Base-by-base conservation (phyloP, 1,140 invertebrate genomes). In the Steinernema feltiae region DNA sequence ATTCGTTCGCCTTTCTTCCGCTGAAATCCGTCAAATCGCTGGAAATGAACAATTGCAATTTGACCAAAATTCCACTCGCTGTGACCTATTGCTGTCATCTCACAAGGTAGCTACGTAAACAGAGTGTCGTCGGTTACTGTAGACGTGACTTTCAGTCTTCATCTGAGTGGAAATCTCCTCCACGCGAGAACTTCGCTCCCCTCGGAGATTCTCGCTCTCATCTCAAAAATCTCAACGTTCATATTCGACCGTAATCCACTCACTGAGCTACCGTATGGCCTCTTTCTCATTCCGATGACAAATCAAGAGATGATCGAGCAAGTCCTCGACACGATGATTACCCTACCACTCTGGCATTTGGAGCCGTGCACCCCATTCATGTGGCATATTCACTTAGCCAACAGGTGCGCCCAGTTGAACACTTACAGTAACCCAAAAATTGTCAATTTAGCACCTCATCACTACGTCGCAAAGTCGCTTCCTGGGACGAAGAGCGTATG, bases 281-380 rank as follows among this genome's bases (percentile, higher is more conserved):
- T 63, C 7, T 63, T 63, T 21, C 53, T 63, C 7, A 63, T 63
- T 27, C 53, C 53, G 12, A 3, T 63, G 53, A 21, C 53, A 3
- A 63, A 63, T 27, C 53, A 63, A 27, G 53, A 63, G 24, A 63
- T 63, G 53, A 63, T 63, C 53, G 53, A 63, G 24, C 53, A 63
- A 63, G 53, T 63, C 3, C 24, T 63, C 2, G 53, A 63, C 24
- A 63, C 53, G 12, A 7, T 63, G 2, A 63, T 63, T 21, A 63
- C 53, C 24, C 53, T 63, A 21, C 53, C 53, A 3, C 24, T 63
- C 2, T 63, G 53, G 53, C 53, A 63, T n/a, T 21, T 63, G 53
- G 53, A 63, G 24, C 53, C 53, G 2, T 63, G 53, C 53, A 63
- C 53, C 24, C 53, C 53, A 3, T 63, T 63, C 24, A 63, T 63